Percentiles rank a stretch among this genome's conserved stretches.
These are phyloP conservation scores for Eurystomus glaucurus DNA, from an alignment of 2,797 vertebrate species.

Conservation along the genomic window DNA sequence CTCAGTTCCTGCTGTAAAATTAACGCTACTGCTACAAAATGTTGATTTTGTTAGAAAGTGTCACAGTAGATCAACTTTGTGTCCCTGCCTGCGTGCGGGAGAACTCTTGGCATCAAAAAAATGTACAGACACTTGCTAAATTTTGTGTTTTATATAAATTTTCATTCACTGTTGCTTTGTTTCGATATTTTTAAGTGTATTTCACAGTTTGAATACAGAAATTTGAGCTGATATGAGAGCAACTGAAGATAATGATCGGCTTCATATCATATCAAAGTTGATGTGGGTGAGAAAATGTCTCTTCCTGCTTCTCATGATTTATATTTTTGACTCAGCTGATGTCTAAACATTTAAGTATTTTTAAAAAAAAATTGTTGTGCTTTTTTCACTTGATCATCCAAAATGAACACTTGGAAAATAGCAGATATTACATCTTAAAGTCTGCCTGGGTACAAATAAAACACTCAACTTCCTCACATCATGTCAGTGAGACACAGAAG, in stretches of 20 bases:
- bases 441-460: not conserved
- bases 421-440: not conserved
- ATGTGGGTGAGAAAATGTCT: not conserved
- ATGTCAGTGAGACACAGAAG: not conserved
- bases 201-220: not conserved
- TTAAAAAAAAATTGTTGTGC: not conserved
- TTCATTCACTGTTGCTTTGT: rapidly evolving
- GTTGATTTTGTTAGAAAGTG: not conserved
- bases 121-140: not conserved
- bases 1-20: not conserved
- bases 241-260: not conserved
- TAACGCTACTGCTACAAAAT: not conserved
- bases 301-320: not conserved
- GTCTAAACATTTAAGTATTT: not conserved
- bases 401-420: not conserved
- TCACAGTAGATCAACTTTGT: not conserved
- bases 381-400: not conserved
- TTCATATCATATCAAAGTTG: not conserved
- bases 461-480: not conserved
- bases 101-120: not conserved
- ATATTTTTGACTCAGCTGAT: not conserved
- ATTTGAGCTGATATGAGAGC: not conserved
- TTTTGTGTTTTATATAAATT: not conserved
- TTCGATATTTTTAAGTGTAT: not conserved
- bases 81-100: not conserved